Percentiles rank a stretch among this genome's conserved stretches.
Conservation (phyloP, 30 jellyfish, hydroid and myxozoan species). For the Euphysa ruthae region DNA sequence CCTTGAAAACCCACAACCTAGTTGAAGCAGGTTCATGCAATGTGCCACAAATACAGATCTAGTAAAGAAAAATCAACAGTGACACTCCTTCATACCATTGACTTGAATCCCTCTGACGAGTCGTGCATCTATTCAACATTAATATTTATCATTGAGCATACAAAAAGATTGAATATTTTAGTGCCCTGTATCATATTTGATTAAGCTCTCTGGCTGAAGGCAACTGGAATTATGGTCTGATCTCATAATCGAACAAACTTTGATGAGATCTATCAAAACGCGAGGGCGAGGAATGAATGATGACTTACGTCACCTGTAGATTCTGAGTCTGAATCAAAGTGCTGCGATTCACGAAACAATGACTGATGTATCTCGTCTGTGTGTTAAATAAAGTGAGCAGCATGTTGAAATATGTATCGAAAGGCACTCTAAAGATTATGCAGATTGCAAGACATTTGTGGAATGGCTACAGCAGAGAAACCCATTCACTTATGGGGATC, state of each 20-base stretch:
- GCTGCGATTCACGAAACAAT: constrained; percentile 43
- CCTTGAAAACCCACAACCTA: too few species aligned
- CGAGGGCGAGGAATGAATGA: constrained; percentile 44
- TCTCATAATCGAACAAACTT: background rate
- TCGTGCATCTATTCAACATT: too few species aligned
- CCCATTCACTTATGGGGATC: constrained; percentile 8
- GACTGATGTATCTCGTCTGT: constrained; percentile 20
- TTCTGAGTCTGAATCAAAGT: background rate
- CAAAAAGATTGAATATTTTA: too few species aligned
- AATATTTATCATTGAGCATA: too few species aligned
- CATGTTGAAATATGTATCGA: constrained; percentile 33
- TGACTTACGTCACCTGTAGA: constrained; percentile 10
- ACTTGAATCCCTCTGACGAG: too few species aligned
- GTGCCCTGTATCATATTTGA: too few species aligned
- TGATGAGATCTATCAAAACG: constrained; percentile 5
- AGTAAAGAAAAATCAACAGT: too few species aligned
- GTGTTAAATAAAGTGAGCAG: constrained; percentile 31
- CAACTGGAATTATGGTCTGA: background rate
- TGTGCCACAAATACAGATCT: too few species aligned
- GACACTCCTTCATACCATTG: too few species aligned
- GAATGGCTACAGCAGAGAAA: constrained; percentile 29
- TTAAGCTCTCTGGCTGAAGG: too few species aligned
- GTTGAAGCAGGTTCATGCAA: too few species aligned
- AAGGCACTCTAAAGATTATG: constrained; percentile 1
- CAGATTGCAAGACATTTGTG: background rate